These are phyloP conservation scores for Itoplectis maculator DNA, from an alignment of 2,888 invertebrate species.

Conservation along the genomic window DNA sequence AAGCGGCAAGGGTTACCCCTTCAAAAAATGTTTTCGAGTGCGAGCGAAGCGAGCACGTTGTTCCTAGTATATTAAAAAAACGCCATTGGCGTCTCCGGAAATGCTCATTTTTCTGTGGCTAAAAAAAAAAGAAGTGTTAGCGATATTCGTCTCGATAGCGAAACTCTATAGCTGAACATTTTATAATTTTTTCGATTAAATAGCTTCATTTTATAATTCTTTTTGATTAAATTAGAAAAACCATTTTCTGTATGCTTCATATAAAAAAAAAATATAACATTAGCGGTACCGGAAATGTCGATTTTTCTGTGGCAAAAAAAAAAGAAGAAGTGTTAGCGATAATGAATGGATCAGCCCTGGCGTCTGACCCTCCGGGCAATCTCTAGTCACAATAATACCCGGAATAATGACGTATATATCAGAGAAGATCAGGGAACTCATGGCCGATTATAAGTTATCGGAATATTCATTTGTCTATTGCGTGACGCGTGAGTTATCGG, in stretches of 20 bases:
- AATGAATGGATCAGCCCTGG: slow-evolving; percentile 42
- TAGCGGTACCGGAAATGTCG: neutral
- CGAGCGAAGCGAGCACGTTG: no score
- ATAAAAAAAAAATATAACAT: neutral
- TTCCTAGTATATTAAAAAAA: neutral
- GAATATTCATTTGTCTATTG: slow-evolving; percentile 31
- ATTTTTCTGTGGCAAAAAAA: neutral
- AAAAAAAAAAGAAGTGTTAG: slow-evolving; percentile 7
- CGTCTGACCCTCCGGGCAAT: slow-evolving; percentile 61
- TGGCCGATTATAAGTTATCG: slow-evolving; percentile 37
- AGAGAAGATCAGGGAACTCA: slow-evolving; percentile 59
- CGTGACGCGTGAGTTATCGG: slow-evolving; percentile 10
- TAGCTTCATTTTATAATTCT: no score
- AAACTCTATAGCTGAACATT: no score
- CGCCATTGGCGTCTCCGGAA: neutral
- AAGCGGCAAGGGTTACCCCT: no score
- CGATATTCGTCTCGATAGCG: no score
- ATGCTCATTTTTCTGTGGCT: neutral
- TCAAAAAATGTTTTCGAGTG: no score
- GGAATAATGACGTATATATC: slow-evolving; percentile 55
- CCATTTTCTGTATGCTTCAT: no score
- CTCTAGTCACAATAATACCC: slow-evolving; percentile 53
- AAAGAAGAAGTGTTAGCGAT: slow-evolving; percentile 3
- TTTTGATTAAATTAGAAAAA: no score
- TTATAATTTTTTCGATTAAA: no score